These are phyloP conservation scores for Rhinatrema bivittatum DNA, from an alignment of 2,797 vertebrate genomes.

Conservation along the genomic window DNA sequence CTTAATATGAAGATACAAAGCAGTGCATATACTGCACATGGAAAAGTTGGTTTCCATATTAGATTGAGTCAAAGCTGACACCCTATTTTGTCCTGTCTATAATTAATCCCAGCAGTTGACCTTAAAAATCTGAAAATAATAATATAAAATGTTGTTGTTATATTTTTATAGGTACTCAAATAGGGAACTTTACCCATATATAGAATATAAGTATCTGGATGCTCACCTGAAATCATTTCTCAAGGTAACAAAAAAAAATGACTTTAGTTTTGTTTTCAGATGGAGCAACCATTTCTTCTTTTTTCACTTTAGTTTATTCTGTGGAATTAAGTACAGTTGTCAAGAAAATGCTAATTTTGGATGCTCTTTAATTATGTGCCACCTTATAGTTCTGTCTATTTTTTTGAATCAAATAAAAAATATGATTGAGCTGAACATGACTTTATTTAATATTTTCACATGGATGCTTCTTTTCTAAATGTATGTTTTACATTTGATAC, in stretches of 20 bases:
- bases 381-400: conserved; percentile 41
- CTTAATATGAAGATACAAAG: too few species aligned
- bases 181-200: conserved; percentile 33
- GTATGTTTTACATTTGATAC: too few species aligned
- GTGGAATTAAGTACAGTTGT: conserved; percentile 30
- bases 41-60: too few species aligned
- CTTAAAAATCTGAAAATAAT: conserved; percentile 19
- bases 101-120: conserved; percentile 27
- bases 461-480: neutral
- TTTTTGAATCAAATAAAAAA: conserved; percentile 53
- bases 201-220: conserved; percentile 21
- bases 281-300: conserved; percentile 17
- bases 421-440: conserved; percentile 21
- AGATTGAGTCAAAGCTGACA: neutral
- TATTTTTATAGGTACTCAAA: conserved; percentile 59
- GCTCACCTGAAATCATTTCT: conserved; percentile 26
- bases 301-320: conserved; percentile 20
- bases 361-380: conserved; percentile 31
- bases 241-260: conserved; percentile 11
- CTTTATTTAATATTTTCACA: conserved; percentile 2
- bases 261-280: conserved; percentile 22
- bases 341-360: conserved; percentile 31
- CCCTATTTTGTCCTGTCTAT: conserved; percentile 5
- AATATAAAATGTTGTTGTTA: conserved; percentile 27
- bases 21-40: too few species aligned